These are phyloP conservation scores for Vireo altiloquus DNA, from an alignment of 2,113 vertebrate species.

Conservation along the genomic window DNA sequence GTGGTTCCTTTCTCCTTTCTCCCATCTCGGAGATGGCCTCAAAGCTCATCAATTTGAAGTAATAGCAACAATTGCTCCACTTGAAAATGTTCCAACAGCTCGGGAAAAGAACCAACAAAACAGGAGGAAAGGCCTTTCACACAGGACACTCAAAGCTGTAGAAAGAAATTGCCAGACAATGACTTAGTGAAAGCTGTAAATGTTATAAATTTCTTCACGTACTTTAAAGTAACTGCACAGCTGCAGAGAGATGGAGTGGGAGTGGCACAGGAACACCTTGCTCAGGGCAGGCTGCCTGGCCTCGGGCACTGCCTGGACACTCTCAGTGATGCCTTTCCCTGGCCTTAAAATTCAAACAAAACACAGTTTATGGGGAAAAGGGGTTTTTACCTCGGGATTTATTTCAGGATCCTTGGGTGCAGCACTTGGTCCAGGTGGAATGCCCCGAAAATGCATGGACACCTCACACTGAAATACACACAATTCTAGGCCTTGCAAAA, in stretches of 20 bases:
- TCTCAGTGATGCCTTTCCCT: too few species aligned
- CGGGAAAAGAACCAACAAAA: neutral
- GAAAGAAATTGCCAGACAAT: neutral
- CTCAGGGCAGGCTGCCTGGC: neutral
- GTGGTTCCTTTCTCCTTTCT: neutral
- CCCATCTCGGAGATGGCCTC: neutral
- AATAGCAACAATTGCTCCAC: neutral
- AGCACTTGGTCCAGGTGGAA: too few species aligned
- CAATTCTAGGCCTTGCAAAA: too few species aligned
- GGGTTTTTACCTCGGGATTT: too few species aligned
- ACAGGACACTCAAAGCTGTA: neutral
- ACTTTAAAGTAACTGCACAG: neutral
- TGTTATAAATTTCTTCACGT: neutral
- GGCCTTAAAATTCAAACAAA: too few species aligned
- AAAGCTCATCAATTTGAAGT: neutral
- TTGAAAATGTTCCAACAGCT: neutral
- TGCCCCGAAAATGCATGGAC: too few species aligned
- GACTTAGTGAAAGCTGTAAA: neutral
- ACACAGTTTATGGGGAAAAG: too few species aligned
- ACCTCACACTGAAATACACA: too few species aligned
- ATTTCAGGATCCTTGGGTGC: too few species aligned
- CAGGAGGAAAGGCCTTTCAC: neutral
- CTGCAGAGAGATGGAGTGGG: accelerated
- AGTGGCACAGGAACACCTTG: neutral
- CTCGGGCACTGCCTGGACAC: neutral